Conservation (phyloP, 2,113 vertebrate species). For the Zosterops lateralis region DNA sequence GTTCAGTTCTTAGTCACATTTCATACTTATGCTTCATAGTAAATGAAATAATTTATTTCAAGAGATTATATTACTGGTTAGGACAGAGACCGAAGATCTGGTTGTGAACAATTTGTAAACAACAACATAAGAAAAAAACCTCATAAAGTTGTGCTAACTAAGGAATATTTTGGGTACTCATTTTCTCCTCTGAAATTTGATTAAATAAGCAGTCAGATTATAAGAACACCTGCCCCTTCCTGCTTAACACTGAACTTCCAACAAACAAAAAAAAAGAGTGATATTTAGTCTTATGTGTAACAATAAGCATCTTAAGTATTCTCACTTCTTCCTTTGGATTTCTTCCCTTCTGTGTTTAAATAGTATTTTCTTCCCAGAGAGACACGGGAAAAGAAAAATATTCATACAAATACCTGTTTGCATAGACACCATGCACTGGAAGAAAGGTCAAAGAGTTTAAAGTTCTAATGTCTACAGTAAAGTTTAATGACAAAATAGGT, state of each 20-base stretch:
- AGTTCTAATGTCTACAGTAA: neutral
- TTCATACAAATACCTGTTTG: neutral
- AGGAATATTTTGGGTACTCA: neutral
- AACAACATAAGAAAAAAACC: neutral
- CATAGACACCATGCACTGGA: neutral
- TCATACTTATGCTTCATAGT: neutral
- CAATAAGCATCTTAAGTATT: neutral
- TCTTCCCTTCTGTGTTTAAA: neutral
- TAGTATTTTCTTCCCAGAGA: neutral
- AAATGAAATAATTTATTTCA: neutral
- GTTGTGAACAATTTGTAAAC: neutral
- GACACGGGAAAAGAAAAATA: neutral
- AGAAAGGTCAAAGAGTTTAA: slow-evolving; percentile 6
- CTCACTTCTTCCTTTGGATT: neutral
- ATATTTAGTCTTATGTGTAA: neutral
- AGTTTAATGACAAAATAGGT: neutral
- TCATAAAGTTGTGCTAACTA: neutral
- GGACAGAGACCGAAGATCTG: neutral
- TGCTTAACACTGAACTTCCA: neutral
- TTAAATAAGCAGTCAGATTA: neutral
- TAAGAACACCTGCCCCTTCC: neutral
- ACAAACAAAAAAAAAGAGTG: neutral
- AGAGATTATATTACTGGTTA: neutral
- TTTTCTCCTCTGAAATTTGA: neutral
- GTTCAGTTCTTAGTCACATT: neutral